Percentiles rank a stretch among this genome's conserved stretches.
Evolutionary conservation across 92 coral and sea anemone genomes (phyloP).

Genomic region (Epizoanthus scotinus): DNA sequence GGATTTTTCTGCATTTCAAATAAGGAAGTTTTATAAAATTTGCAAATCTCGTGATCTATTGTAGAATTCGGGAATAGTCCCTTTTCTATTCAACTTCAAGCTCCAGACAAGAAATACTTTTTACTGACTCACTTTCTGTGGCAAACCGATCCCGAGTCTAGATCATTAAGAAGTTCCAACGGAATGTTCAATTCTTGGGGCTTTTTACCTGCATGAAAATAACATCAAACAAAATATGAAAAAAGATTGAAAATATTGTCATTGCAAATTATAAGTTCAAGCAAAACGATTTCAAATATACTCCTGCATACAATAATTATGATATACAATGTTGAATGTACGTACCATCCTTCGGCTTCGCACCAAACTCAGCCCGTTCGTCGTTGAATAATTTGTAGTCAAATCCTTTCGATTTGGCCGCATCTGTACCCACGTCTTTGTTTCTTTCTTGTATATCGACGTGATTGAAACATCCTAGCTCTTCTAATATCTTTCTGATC

Average conservation of each 20-base stretch:
- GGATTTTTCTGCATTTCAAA: too few species aligned
- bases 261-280: neutral
- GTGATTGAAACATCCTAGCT: constrained; percentile 1
- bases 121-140: constrained; percentile 23
- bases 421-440: neutral
- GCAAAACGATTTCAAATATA: neutral
- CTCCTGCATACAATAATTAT: neutral
- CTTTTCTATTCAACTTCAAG: neutral
- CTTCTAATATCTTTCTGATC: neutral
- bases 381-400: neutral
- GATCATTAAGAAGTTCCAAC: constrained; percentile 3
- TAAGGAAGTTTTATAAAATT: neutral
- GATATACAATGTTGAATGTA: too few species aligned
- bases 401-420: neutral
- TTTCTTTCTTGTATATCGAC: constrained; percentile 30
- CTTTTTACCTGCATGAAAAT: neutral
- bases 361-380: neutral
- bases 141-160: constrained; percentile 6
- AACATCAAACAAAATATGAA: neutral
- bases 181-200: constrained; percentile 22
- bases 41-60: neutral
- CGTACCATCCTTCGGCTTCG: neutral
- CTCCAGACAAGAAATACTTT: neutral
- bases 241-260: too few species aligned
- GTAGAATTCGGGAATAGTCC: constrained; percentile 17